Conservation (phyloP, 2,113 vertebrate genomes). For the Ceratotherium simum region DNA sequence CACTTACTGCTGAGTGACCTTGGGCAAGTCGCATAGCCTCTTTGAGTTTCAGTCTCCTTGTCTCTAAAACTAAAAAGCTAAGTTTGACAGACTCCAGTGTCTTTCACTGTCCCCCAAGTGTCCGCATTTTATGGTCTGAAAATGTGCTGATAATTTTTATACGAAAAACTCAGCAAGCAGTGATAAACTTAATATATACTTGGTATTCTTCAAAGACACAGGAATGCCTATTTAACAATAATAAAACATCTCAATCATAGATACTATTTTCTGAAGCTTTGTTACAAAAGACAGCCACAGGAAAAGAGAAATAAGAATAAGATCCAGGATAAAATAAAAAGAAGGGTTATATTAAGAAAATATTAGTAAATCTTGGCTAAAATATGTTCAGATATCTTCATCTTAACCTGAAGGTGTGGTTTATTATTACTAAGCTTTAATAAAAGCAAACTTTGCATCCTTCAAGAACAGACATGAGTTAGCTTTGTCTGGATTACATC, state of each 20-base stretch:
- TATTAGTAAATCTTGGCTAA: neutral
- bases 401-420: neutral
- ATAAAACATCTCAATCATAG: neutral
- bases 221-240: neutral
- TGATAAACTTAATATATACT: neutral
- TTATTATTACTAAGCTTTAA: neutral
- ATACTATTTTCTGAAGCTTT: neutral
- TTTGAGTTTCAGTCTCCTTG: neutral
- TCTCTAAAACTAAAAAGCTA: neutral
- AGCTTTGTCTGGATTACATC: neutral
- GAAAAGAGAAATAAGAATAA: neutral
- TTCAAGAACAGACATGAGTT: neutral
- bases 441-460: neutral
- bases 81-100: neutral
- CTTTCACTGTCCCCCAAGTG: neutral
- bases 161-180: neutral
- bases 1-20: neutral
- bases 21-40: neutral
- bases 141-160: neutral
- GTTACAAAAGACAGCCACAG: neutral
- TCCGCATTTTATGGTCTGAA: neutral
- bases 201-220: neutral
- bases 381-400: neutral
- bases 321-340: neutral
- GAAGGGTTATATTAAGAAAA: neutral